Conservation (phyloP, 2,888 invertebrate genomes). For the Pristionchus fissidentatus region DNA sequence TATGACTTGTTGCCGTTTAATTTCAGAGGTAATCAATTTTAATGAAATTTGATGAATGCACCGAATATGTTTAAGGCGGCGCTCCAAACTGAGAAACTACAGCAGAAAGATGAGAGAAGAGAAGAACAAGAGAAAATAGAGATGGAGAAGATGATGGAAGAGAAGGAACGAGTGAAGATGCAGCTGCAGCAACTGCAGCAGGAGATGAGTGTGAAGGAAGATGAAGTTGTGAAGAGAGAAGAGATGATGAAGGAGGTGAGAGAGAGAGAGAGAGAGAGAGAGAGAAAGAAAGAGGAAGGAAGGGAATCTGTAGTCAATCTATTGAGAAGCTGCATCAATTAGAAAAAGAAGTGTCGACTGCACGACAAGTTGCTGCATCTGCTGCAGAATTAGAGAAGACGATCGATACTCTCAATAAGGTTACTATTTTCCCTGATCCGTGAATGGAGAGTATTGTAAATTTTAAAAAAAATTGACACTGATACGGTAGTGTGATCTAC, state of each 20-base stretch:
- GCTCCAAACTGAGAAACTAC: slow-evolving; percentile 1
- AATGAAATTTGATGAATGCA: not conserved
- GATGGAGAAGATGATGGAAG: not conserved
- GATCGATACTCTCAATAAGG: too few relatives aligned
- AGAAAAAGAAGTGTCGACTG: not conserved
- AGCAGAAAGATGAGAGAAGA: slow-evolving; percentile 21
- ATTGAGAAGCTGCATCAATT: not conserved
- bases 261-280: not conserved
- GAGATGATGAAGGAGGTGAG: not conserved
- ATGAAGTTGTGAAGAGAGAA: not conserved
- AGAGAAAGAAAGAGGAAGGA: not conserved
- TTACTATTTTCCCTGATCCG: too few relatives aligned
- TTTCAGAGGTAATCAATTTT: not conserved
- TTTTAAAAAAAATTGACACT: too few relatives aligned
- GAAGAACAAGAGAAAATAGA: not conserved
- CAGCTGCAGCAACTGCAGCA: not conserved
- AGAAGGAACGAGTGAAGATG: not conserved
- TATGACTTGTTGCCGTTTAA: not conserved
- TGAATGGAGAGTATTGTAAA: too few relatives aligned
- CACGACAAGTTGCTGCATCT: not conserved
- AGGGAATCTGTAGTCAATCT: not conserved
- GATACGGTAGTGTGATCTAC: too few relatives aligned
- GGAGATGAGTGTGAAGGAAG: not conserved
- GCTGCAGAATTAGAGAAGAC: not conserved
- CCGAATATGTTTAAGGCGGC: not conserved